phyloP scores from a whole-genome alignment of 2,113 vertebrate genomes.

The Indicator indicator region DNA sequence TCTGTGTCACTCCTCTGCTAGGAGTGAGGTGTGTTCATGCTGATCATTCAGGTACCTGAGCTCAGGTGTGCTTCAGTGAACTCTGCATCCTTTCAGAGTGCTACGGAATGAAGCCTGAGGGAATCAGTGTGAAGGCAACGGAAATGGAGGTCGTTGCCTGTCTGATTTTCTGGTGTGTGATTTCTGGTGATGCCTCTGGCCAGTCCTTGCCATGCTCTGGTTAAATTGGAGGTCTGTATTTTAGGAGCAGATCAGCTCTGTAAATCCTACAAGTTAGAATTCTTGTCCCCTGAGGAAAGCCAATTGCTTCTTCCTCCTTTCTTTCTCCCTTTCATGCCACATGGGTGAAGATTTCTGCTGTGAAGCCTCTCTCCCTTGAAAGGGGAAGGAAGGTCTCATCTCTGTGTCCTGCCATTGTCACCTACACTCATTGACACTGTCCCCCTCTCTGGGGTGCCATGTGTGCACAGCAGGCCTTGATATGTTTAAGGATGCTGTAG shows the following conservation, averaged over 20 bases:
- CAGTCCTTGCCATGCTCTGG: not conserved
- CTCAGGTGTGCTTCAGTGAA: no score
- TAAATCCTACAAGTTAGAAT: not conserved
- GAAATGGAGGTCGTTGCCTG: no score
- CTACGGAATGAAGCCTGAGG: no score
- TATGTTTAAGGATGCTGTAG: no score
- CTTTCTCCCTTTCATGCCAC: not conserved
- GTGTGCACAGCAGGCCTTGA: not conserved
- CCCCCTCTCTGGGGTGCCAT: not conserved
- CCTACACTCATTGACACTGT: rapidly evolving
- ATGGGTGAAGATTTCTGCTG: not conserved
- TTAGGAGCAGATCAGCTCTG: not conserved
- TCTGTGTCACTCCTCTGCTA: not conserved
- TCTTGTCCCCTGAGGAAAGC: not conserved
- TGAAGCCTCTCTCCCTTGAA: not conserved
- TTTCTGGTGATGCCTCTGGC: no score
- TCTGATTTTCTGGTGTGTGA: no score
- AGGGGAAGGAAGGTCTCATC: not conserved
- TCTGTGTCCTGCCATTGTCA: not conserved
- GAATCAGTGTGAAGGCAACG: no score
- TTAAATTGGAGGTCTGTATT: not conserved
- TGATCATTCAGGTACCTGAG: not conserved
- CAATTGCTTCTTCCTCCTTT: not conserved
- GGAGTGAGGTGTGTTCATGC: not conserved
- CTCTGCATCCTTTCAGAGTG: no score